A percentile compares a stretch with the other conserved stretches of the same genome.
phyloP scores from a whole-genome alignment of 2,113 vertebrate species.

The Zootoca vivipara region DNA sequence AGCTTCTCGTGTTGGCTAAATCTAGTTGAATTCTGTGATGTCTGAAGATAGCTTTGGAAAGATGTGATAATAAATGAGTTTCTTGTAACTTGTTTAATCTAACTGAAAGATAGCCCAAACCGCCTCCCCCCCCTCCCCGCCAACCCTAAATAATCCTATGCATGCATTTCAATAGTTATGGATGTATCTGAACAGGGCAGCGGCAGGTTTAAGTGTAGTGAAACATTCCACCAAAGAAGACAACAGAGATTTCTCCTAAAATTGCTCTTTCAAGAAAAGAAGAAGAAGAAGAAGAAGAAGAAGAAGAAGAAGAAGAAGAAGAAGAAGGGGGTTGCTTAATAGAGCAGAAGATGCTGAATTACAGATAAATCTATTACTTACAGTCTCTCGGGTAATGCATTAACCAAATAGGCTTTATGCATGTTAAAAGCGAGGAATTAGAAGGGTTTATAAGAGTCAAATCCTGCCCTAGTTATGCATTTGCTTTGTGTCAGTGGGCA shows the following conservation, averaged over 20 bases:
- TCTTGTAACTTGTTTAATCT: not conserved
- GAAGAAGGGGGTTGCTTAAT: not conserved
- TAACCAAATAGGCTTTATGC: not conserved
- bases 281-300: not conserved
- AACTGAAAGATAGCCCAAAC: not conserved
- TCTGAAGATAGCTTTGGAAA: not conserved
- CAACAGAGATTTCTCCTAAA: slow-evolving; percentile 4
- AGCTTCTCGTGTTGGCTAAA: not conserved
- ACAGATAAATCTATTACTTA: slow-evolving; percentile 24
- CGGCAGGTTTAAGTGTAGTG: not conserved
- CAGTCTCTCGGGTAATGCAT: slow-evolving; percentile 13
- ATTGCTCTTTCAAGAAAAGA: not conserved
- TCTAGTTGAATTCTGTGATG: not conserved
- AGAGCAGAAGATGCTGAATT: slow-evolving; percentile 29
- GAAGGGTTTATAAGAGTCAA: not conserved
- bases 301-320: not conserved
- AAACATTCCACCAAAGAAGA: not conserved
- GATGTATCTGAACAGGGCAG: not conserved
- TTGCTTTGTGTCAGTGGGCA: slow-evolving; percentile 2
- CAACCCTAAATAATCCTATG: not conserved
- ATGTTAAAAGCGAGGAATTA: not conserved
- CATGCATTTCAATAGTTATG: not conserved
- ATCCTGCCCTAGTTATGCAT: not conserved
- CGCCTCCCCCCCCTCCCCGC: no score
- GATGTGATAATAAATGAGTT: not conserved